Conservation (phyloP, 1,140 invertebrate genomes). For the Dendrolimus kikuchii region DNA sequence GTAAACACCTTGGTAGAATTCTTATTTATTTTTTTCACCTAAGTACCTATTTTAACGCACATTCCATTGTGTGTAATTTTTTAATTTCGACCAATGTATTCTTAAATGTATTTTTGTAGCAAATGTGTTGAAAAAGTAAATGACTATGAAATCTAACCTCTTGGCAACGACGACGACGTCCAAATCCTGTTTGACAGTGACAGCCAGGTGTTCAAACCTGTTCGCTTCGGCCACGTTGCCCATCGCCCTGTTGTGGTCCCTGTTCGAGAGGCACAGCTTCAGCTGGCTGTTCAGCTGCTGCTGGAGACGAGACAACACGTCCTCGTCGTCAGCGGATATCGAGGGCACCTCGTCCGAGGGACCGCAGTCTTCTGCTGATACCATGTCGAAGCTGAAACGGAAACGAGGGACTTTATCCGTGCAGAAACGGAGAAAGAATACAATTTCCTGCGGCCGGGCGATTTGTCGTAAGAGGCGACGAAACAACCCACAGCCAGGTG, state of each 20-base stretch:
- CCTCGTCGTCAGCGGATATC: slow-evolving; percentile 62
- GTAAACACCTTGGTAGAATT: too few species aligned
- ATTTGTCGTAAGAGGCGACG: too few species aligned
- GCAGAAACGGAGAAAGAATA: too few species aligned
- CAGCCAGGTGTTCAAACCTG: slow-evolving; percentile 89
- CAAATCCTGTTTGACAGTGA: slow-evolving; percentile 90
- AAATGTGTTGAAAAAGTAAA: too few species aligned
- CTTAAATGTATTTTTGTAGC: too few species aligned
- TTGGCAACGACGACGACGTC: slow-evolving; percentile 86
- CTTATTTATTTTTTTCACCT: too few species aligned
- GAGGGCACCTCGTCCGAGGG: slow-evolving; percentile 67
- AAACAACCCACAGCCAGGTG: too few species aligned
- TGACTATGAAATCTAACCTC: slow-evolving; percentile 40
- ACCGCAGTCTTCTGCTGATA: slow-evolving; percentile 82
- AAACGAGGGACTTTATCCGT: not conserved
- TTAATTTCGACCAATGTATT: too few species aligned
- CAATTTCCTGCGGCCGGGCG: too few species aligned
- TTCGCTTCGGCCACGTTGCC: slow-evolving; percentile 94
- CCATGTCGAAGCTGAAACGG: slow-evolving; percentile 77
- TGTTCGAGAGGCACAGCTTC: slow-evolving; percentile 87
- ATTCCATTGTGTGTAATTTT: too few species aligned
- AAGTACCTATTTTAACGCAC: too few species aligned
- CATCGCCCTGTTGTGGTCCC: slow-evolving; percentile 92
- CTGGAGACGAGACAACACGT: slow-evolving; percentile 77
- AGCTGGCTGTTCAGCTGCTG: slow-evolving; percentile 87